phyloP scores from a whole-genome alignment of 1,140 invertebrate genomes.

The Magallana ariakensis region DNA sequence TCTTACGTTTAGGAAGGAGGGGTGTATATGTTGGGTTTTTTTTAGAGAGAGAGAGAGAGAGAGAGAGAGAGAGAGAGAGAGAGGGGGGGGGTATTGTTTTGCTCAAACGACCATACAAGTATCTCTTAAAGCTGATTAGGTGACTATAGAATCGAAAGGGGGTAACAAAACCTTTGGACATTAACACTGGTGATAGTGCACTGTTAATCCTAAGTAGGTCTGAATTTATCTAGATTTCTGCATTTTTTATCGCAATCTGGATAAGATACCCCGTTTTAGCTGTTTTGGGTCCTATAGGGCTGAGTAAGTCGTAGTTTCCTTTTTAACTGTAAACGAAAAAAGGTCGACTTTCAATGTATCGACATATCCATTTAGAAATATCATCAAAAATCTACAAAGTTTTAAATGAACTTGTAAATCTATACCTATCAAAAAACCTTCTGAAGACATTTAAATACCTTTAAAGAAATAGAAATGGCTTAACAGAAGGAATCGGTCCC shows the following conservation, averaged over 20 bases:
- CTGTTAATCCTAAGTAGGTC: background rate
- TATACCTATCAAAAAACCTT: background rate
- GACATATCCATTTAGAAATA: too few species aligned
- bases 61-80: too few species aligned
- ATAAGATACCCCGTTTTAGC: background rate
- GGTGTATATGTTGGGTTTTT: too few species aligned
- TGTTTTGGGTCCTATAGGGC: too few species aligned
- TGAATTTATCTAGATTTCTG: background rate
- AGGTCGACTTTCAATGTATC: too few species aligned
- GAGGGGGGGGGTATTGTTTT: too few species aligned
- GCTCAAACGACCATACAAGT: too few species aligned
- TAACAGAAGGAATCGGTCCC: background rate
- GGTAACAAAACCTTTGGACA: slow-evolving; percentile 13
- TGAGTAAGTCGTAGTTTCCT: too few species aligned
- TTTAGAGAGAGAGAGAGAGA: too few species aligned
- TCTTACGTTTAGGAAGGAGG: too few species aligned
- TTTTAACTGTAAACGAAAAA: too few species aligned
- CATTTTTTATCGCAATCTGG: background rate
- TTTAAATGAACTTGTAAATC: background rate
- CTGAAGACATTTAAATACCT: slow-evolving; percentile 16
- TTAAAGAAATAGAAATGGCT: slow-evolving; percentile 34
- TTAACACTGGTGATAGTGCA: background rate
- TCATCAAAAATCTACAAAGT: too few species aligned
- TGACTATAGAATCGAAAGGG: background rate
- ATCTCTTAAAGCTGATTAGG: background rate